A percentile compares a stretch with the other conserved stretches of the same genome.
Conservation (phyloP, 2,113 vertebrate genomes). For the Phaethon lepturus region DNA sequence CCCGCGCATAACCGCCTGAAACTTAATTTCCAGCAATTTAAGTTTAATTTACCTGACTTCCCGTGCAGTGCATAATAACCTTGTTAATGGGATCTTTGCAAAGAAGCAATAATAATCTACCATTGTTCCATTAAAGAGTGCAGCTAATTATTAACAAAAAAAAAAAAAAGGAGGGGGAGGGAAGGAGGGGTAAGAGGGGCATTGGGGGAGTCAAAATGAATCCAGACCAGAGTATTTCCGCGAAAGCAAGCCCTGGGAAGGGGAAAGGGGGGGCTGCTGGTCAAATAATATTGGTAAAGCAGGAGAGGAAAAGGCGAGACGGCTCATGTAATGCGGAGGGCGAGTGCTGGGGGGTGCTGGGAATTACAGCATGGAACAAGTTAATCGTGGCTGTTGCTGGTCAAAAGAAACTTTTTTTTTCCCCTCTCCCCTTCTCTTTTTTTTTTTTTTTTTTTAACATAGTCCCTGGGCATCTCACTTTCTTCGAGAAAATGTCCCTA, state of each 20-base stretch:
- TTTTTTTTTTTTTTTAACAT: neutral
- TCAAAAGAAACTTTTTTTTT: neutral
- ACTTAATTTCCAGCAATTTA: slow-evolving; percentile 66
- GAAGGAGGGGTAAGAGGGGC: too few species aligned
- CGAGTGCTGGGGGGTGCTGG: neutral
- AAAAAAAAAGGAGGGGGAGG: neutral
- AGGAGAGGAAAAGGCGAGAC: neutral
- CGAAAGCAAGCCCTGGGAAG: neutral
- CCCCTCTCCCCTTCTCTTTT: rapidly evolving
- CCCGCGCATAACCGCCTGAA: neutral
- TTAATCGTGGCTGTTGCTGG: neutral
- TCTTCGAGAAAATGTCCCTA: slow-evolving; percentile 10
- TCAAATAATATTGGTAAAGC: neutral
- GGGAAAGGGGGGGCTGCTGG: neutral
- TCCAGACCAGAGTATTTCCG: neutral
- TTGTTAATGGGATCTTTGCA: slow-evolving; percentile 55
- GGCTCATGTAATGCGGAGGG: neutral
- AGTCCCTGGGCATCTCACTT: slow-evolving; percentile 40
- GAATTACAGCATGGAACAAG: slow-evolving; percentile 12
- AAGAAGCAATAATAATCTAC: slow-evolving; percentile 20
- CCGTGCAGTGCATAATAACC: slow-evolving; percentile 59
- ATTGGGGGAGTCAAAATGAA: neutral
- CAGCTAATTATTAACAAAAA: slow-evolving; percentile 67
- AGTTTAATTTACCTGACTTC: slow-evolving; percentile 74
- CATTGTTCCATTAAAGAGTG: slow-evolving; percentile 56